Conservation (phyloP, 2,113 vertebrate genomes). For the Strix uralensis region DNA sequence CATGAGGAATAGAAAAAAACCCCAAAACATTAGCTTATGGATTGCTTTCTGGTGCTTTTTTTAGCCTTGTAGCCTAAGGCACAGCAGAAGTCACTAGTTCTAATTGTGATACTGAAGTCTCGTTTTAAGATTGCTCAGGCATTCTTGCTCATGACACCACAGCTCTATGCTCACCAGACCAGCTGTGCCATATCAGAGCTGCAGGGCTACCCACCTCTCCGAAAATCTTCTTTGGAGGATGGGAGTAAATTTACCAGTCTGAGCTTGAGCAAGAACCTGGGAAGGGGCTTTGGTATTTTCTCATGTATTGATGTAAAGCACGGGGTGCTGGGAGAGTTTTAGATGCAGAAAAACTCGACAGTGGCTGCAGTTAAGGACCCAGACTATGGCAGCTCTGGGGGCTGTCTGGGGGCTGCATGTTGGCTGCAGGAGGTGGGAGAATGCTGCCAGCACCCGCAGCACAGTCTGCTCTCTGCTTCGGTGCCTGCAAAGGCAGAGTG, state of each 20-base stretch:
- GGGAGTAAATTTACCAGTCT: not conserved
- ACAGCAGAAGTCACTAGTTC: not conserved
- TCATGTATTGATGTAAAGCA: not conserved
- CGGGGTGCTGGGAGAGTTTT: not conserved
- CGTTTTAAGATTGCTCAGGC: not conserved
- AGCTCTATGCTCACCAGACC: not conserved
- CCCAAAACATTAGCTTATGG: not conserved
- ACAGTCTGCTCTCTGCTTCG: not conserved
- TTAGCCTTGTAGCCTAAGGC: not conserved
- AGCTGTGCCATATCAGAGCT: not conserved
- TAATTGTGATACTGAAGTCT: not conserved
- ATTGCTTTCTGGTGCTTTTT: not conserved
- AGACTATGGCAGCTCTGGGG: not conserved
- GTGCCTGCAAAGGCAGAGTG: fast-evolving
- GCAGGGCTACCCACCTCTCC: no score
- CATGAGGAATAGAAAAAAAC: not conserved
- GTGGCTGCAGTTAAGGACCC: not conserved
- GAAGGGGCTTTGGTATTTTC: not conserved
- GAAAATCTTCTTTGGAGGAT: not conserved
- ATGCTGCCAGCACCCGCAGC: fast-evolving
- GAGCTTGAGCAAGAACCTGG: not conserved
- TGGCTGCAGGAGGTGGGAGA: not conserved
- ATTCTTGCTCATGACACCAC: not conserved
- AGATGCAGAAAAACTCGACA: not conserved
- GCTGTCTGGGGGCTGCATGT: not conserved